Conservation (phyloP, 2,888 invertebrate species). For the Sturmia bella region DNA sequence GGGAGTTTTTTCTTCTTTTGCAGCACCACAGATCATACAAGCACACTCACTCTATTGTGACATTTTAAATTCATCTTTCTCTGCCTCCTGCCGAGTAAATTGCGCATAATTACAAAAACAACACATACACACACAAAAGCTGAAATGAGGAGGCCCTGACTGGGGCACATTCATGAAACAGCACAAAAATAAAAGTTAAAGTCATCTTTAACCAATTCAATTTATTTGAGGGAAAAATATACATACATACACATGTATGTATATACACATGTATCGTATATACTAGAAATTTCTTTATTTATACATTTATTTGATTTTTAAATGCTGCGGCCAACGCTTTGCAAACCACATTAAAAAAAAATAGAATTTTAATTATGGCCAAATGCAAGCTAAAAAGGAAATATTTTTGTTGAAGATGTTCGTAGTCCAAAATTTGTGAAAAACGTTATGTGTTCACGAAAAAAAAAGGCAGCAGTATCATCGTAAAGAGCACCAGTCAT, state of each 20-base stretch:
- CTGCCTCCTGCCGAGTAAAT: constrained; percentile 71
- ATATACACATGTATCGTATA: no score
- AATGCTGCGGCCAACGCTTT: constrained; percentile 46
- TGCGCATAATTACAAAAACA: constrained; percentile 66
- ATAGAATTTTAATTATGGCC: no score
- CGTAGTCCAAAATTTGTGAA: no score
- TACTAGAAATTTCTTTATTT: constrained; percentile 12
- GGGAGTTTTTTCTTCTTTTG: not conserved
- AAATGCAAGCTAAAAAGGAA: no score
- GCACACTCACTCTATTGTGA: constrained; percentile 50
- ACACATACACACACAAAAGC: constrained; percentile 38
- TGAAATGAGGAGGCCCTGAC: constrained; percentile 53
- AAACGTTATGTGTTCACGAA: no score
- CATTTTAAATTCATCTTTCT: constrained; percentile 62
- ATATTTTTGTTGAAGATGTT: no score
- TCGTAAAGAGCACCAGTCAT: no score
- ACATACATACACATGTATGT: not conserved
- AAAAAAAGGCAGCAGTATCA: no score
- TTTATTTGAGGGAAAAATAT: constrained; percentile 14
- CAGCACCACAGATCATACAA: constrained; percentile 11
- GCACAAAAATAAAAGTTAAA: constrained; percentile 27
- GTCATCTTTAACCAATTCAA: constrained; percentile 26
- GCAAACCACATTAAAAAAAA: constrained; percentile 4
- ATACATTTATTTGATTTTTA: not conserved
- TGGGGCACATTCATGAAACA: constrained; percentile 28